A percentile compares a stretch with the other conserved stretches of the same genome.
phyloP scores from a whole-genome alignment of 1,140 invertebrate genomes.

The Aphidius ervi region DNA sequence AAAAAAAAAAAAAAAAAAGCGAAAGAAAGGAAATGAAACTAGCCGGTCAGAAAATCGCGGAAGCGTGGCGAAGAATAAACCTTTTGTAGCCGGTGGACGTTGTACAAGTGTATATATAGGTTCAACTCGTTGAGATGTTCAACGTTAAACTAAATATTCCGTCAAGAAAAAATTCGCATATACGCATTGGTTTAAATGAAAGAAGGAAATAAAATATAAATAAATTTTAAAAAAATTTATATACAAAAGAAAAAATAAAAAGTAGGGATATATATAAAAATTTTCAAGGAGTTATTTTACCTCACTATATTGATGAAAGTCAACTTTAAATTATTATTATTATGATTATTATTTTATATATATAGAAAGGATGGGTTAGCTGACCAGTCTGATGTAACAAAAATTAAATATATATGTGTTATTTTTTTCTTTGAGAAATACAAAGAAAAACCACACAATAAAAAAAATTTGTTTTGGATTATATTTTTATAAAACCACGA shows the following conservation, averaged over 20 bases:
- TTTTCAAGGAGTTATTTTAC: too few species aligned
- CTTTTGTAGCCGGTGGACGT: slow-evolving; percentile 17
- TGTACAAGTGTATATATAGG: neutral
- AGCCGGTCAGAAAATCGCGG: slow-evolving; percentile 12
- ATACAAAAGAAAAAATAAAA: too few species aligned
- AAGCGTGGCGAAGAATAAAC: slow-evolving; percentile 23
- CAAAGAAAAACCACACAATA: slow-evolving; percentile 37
- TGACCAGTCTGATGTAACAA: slow-evolving; percentile 49
- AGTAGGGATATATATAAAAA: too few species aligned
- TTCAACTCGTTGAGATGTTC: slow-evolving; percentile 25
- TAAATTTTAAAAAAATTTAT: too few species aligned
- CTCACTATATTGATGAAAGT: too few species aligned
- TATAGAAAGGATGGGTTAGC: slow-evolving; percentile 44
- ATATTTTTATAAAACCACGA: slow-evolving; percentile 3
- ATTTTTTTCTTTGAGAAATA: slow-evolving; percentile 29
- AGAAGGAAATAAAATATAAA: too few species aligned
- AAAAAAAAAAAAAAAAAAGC: slow-evolving; percentile 4
- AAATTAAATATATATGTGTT: slow-evolving; percentile 38
- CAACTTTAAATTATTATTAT: neutral
- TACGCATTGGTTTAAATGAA: too few species aligned
- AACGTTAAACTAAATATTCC: slow-evolving; percentile 18
- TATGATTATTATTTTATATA: slow-evolving; percentile 14
- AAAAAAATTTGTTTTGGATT: slow-evolving; percentile 14
- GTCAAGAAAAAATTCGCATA: too few species aligned
- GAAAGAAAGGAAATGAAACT: slow-evolving; percentile 21